These are phyloP conservation scores for Drosophila kanekoi DNA, from an alignment of 2,888 invertebrate genomes.

Conservation along the genomic window DNA sequence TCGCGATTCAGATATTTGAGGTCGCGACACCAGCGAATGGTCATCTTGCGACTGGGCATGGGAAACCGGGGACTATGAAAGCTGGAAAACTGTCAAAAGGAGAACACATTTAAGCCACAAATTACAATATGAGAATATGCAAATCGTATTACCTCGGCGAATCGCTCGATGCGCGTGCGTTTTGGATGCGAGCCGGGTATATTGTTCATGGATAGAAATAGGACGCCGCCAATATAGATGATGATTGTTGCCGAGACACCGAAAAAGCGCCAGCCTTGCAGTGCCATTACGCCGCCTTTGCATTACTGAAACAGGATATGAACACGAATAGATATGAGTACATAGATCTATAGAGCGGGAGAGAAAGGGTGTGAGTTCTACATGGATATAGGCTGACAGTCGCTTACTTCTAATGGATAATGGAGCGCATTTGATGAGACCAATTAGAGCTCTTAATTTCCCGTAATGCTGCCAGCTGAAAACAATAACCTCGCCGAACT, in stretches of 20 bases:
- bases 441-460: constrained; percentile 48
- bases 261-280: constrained; percentile 85
- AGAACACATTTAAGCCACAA: not conserved
- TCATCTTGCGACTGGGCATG: constrained; percentile 82
- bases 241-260: constrained; percentile 85
- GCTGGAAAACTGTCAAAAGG: constrained; percentile 74
- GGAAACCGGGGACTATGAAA: constrained; percentile 81
- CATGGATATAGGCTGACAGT: constrained; percentile 1
- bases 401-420: constrained; percentile 23
- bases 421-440: constrained; percentile 50
- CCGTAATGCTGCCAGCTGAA: constrained; percentile 8
- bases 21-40: constrained; percentile 84
- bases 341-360: not conserved
- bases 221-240: constrained; percentile 84
- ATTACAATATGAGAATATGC: not conserved
- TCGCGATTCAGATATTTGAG: constrained; percentile 82
- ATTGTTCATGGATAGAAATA: constrained; percentile 85
- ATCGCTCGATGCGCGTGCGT: constrained; percentile 81
- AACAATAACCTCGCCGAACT: constrained; percentile 12
- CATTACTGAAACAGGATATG: constrained; percentile 70
- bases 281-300: constrained; percentile 83
- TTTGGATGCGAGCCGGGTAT: constrained; percentile 84
- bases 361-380: not conserved
- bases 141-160: constrained; percentile 77
- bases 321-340: no score